Percentiles rank a stretch among this genome's conserved stretches.
Conservation (phyloP, 2,888 invertebrate genomes). For the Platycheirus rosarum region DNA sequence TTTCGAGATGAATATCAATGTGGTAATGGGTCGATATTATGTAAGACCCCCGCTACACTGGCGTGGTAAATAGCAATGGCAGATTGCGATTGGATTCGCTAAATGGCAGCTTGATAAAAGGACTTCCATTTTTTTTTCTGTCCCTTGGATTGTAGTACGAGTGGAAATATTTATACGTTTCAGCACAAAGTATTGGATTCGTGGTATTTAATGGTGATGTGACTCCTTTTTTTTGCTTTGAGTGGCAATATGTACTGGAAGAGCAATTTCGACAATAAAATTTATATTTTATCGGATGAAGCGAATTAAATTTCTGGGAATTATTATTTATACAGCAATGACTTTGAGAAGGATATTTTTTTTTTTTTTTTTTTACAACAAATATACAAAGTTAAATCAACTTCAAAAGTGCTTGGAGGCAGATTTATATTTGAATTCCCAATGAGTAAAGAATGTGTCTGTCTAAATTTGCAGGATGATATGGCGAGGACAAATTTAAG, state of each 20-base stretch:
- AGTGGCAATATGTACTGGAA: constrained; percentile 1
- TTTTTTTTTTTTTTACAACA: too few species aligned
- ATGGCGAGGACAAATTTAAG: too few species aligned
- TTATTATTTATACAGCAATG: not conserved
- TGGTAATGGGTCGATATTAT: constrained; percentile 63
- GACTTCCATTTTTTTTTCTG: constrained; percentile 1
- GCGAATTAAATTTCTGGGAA: constrained; percentile 5
- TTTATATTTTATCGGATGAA: not conserved
- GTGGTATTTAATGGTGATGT: constrained; percentile 28
- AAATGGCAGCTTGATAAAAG: constrained; percentile 19
- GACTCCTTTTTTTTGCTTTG: not conserved
- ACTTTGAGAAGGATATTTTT: too few species aligned
- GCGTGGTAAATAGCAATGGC: not conserved
- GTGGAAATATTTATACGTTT: not conserved
- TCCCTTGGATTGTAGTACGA: constrained; percentile 13
- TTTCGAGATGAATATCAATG: constrained; percentile 72
- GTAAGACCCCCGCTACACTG: constrained; percentile 17
- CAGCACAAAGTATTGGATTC: constrained; percentile 46
- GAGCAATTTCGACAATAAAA: constrained; percentile 14
- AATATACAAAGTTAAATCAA: too few species aligned
- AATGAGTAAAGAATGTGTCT: not conserved
- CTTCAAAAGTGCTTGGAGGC: not conserved
- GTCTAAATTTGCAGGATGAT: not conserved
- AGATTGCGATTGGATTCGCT: constrained; percentile 36
- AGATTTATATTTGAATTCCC: constrained; percentile 4